Percentiles rank a stretch among this genome's conserved stretches.
Conservation (phyloP, 2,113 vertebrate species). For the Gavia stellata region DNA sequence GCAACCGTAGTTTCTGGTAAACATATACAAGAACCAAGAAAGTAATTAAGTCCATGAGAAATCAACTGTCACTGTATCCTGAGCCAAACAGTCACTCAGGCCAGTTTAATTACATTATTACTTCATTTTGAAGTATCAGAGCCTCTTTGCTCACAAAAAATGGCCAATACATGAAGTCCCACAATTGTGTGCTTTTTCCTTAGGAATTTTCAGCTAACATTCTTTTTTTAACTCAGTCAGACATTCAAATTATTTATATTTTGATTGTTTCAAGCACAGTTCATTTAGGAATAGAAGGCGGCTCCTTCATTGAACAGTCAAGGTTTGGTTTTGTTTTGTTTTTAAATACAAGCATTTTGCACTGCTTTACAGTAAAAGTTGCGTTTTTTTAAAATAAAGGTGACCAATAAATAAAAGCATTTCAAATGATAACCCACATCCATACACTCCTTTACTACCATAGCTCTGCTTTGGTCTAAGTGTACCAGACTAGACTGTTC, state of each 20-base stretch:
- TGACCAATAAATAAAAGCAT: neutral
- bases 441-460: neutral
- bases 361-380: neutral
- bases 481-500: neutral
- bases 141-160: neutral
- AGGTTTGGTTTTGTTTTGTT: neutral
- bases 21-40: neutral
- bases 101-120: neutral
- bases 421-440: neutral
- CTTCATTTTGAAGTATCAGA: neutral
- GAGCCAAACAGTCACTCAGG: neutral
- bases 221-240: neutral
- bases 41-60: neutral
- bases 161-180: neutral
- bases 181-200: neutral
- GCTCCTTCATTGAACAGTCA: neutral
- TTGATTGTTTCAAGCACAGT: neutral
- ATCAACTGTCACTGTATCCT: neutral
- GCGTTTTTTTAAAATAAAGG: neutral
- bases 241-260: neutral
- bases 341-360: neutral
- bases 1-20: neutral
- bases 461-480: neutral
- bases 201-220: neutral
- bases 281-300: neutral